Evolutionary conservation across 2,797 vertebrate genomes (phyloP).

Genomic region (Hapalemur alaotrensis): DNA sequence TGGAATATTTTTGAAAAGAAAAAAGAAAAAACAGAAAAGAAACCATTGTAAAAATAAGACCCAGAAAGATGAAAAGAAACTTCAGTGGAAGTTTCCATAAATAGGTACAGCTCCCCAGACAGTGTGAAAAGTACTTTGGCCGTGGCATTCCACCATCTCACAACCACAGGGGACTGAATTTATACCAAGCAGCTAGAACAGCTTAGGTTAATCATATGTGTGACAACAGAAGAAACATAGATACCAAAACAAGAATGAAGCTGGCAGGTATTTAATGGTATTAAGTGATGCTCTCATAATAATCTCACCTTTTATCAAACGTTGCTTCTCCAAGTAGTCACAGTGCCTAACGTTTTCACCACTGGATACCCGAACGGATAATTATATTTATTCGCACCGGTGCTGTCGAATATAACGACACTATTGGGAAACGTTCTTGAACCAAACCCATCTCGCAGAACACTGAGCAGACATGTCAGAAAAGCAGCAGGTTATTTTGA

Average conservation of each 20-base stretch:
- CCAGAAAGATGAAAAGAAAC: background rate
- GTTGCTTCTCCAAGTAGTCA: background rate
- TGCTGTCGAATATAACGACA: background rate
- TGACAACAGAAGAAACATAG: background rate
- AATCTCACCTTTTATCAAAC: background rate
- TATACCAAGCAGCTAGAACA: background rate
- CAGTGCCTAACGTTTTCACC: background rate
- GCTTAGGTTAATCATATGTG: background rate
- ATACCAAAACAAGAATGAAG: background rate
- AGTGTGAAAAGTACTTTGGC: background rate
- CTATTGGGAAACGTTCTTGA: background rate
- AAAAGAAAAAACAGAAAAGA: background rate
- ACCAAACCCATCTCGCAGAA: background rate
- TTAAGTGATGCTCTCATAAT: background rate
- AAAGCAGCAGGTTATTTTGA: conserved; percentile 5
- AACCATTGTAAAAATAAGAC: background rate
- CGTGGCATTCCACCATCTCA: background rate
- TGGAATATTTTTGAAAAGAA: background rate
- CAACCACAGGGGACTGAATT: background rate
- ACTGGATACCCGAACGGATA: background rate
- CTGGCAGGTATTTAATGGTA: background rate
- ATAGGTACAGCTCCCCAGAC: background rate
- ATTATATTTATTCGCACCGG: too few relatives aligned
- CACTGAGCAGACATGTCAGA: background rate
- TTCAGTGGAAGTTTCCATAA: background rate